Percentiles rank a stretch among this genome's conserved stretches.
phyloP scores from a whole-genome alignment of 2,888 invertebrate genomes.

The Heteromurus nitidus region DNA sequence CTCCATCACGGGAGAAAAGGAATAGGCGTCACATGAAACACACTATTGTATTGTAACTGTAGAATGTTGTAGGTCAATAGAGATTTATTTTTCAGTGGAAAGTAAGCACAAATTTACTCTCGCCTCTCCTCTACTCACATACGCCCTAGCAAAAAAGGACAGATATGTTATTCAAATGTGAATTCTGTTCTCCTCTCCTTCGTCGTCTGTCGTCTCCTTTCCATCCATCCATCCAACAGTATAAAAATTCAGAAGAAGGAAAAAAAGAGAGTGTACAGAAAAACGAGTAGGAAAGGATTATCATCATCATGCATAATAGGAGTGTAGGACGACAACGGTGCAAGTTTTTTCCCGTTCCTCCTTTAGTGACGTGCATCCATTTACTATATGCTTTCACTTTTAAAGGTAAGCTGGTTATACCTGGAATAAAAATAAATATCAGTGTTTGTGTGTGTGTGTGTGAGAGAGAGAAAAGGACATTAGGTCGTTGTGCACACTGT shows the following conservation, averaged over 20 bases:
- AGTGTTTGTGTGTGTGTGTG: too few relatives aligned
- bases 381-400: neutral
- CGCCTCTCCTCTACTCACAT: neutral
- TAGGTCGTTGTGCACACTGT: conserved; percentile 3
- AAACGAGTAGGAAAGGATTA: conserved; percentile 32
- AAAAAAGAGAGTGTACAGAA: conserved; percentile 1
- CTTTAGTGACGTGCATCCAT: too few relatives aligned
- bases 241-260: conserved; percentile 10
- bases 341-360: too few relatives aligned
- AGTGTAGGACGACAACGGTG: conserved; percentile 6
- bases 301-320: conserved; percentile 38
- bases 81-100: conserved; percentile 45
- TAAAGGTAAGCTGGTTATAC: too few relatives aligned
- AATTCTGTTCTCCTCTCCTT: conserved; percentile 28
- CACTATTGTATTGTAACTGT: conserved; percentile 20
- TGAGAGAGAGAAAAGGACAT: neutral
- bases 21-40: conserved; percentile 36
- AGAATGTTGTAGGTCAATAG: conserved; percentile 56
- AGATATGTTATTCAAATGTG: conserved; percentile 27
- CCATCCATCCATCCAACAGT: conserved; percentile 19
- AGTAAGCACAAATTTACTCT: conserved; percentile 12
- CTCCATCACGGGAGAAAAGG: conserved; percentile 20
- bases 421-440: too few relatives aligned
- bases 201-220: too few relatives aligned
- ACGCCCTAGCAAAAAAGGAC: conserved; percentile 19